Base-by-base conservation (phyloP, 2,113 vertebrate species). In the Xyliphius kryptos region DNA sequence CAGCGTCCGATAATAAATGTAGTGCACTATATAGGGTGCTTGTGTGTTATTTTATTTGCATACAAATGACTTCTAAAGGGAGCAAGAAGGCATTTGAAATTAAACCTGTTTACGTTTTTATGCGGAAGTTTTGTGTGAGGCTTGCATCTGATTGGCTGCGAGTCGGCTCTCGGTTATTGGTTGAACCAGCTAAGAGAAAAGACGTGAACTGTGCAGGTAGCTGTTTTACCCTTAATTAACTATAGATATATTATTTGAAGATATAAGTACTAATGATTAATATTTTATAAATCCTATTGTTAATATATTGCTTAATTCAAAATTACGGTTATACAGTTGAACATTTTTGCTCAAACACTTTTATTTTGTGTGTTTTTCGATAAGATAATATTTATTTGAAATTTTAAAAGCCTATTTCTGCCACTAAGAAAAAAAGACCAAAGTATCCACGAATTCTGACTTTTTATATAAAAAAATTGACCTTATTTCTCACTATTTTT, bases 41-140 rank as follows among this genome's bases (percentile, higher is more conserved):
- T 10, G 15, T 2, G 4, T 6, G 19, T 26, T 58, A 15, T 26
- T 43, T 41, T 41, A 9, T 4, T 16, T 3, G 3, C 11, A 15
- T 6, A 6, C 0, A 1, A 32, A 47, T 38, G 1, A 8, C 19
- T 32, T 50, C 17, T 0, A 21, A 50, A 50, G 13, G 10, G 26
- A n/a, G 10, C 4, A n/a, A 0, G 5, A 4, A 3, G 10, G 11
- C 32, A 37, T 60, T 60, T 60, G 16, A 12, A 22, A 15, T 21
- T 47, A 5, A 5, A 13, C 7, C 37, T 10, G 2, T 15, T 9
- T 13, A n/a, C 21, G 5, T 0, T 1, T 5, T 9, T 37, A 1
- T 48, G 54, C 54, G 63, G 63, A 66, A 57, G 63, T 57, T 13
- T 22, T 49, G 5, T 16, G 26, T 22, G 21, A 19, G 20, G 4